Percentiles rank a stretch among this genome's conserved stretches.
These are phyloP conservation scores for Toxonevra muliebris DNA, from an alignment of 2,888 invertebrate species.

Conservation along the genomic window DNA sequence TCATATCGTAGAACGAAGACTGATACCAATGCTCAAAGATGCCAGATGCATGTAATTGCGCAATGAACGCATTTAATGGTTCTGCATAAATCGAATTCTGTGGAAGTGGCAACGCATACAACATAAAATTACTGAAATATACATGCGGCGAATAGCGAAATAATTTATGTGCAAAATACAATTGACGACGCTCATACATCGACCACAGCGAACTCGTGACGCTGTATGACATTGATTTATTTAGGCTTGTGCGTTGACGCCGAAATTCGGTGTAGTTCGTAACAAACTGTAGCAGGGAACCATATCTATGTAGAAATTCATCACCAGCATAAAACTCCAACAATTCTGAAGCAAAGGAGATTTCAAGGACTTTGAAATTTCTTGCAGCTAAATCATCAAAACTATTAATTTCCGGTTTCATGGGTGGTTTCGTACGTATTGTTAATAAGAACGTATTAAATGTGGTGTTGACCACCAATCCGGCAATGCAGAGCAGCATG, in stretches of 20 bases:
- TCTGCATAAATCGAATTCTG: conserved; percentile 18
- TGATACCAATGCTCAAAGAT: conserved; percentile 18
- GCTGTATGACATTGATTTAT: conserved; percentile 14
- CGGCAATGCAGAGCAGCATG: conserved; percentile 37
- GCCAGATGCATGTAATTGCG: conserved; percentile 7
- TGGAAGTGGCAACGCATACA: conserved; percentile 10
- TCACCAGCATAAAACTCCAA: background rate
- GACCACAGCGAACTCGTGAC: conserved; percentile 5
- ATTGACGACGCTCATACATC: conserved; percentile 13
- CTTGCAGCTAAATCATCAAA: conserved; percentile 42
- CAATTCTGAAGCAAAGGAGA: background rate
- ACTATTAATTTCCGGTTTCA: conserved; percentile 31
- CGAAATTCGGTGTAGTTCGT: background rate
- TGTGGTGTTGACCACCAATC: conserved; percentile 44
- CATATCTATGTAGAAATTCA: conserved; percentile 5
- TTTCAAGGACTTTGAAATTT: background rate
- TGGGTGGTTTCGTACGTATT: conserved; percentile 44
- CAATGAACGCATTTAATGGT: conserved; percentile 13
- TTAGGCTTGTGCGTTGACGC: conserved; percentile 5
- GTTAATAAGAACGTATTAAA: conserved; percentile 47
- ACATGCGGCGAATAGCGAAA: background rate
- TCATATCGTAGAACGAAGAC: conserved; percentile 22
- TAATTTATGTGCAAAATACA: conserved; percentile 11
- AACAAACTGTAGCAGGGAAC: background rate
- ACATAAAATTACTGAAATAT: conserved; percentile 12